Evolutionary conservation across 2,797 vertebrate genomes (phyloP).

Genomic region (Ambastaia sidthimunki): DNA sequence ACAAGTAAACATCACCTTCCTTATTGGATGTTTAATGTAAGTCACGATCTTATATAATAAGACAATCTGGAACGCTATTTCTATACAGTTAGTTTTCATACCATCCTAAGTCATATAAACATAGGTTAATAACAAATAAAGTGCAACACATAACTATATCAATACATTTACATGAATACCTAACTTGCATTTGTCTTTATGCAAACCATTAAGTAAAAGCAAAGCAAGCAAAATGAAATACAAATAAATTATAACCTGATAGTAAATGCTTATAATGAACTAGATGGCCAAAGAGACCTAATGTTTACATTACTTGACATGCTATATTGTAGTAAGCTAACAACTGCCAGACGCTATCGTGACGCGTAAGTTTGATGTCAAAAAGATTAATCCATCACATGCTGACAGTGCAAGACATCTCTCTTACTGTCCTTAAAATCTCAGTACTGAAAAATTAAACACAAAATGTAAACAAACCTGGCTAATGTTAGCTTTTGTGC

Average conservation of each 20-base stretch:
- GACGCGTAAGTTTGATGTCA: neutral
- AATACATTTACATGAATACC: no score
- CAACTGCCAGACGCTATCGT: neutral
- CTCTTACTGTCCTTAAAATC: neutral
- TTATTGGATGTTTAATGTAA: neutral
- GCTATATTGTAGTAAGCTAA: conserved; percentile 12
- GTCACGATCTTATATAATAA: no score
- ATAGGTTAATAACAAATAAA: no score
- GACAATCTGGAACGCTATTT: no score
- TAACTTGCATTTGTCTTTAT: neutral
- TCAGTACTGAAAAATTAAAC: neutral
- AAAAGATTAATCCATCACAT: neutral
- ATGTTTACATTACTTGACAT: conserved; percentile 12
- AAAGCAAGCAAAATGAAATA: neutral
- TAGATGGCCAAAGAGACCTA: neutral
- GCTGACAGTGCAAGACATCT: neutral
- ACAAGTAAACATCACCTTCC: neutral
- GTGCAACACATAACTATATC: no score
- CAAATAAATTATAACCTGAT: neutral
- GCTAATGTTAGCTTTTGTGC: conserved; percentile 32
- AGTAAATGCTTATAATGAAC: neutral
- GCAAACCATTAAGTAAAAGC: neutral
- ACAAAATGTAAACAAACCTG: conserved; percentile 17
- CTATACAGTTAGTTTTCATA: no score
- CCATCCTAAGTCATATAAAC: no score